A percentile compares a stretch with the other conserved stretches of the same genome.
These are phyloP conservation scores for Capitulum mitella DNA, from an alignment of 2,888 invertebrate genomes.

Conservation along the genomic window DNA sequence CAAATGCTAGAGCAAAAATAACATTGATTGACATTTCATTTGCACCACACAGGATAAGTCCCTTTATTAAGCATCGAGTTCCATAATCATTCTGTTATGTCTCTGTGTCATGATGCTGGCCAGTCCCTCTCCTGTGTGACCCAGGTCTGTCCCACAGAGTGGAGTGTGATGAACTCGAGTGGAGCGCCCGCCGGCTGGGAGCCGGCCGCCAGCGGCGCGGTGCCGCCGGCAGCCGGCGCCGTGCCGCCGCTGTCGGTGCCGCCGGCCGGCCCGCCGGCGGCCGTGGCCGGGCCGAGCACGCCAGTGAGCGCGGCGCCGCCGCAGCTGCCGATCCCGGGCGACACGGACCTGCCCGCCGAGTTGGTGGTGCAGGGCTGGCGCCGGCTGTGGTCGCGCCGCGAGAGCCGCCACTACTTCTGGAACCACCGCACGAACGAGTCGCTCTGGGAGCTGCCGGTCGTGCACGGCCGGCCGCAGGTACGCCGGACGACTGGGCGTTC, in stretches of 20 bases:
- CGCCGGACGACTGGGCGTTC: too few relatives aligned
- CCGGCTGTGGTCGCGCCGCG: conserved; percentile 92
- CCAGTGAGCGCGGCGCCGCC: background rate
- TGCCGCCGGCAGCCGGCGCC: conserved; percentile 1
- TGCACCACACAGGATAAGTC: too few relatives aligned
- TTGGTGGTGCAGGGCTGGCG: conserved; percentile 86
- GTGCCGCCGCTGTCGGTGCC: background rate
- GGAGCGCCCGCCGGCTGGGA: conserved; percentile 30
- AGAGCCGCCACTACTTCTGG: conserved; percentile 93
- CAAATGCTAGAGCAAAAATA: too few relatives aligned
- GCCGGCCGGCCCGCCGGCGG: conserved; percentile 15
- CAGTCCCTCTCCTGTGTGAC: too few relatives aligned
- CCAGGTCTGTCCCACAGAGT: too few relatives aligned
- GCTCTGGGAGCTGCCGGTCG: conserved; percentile 89
- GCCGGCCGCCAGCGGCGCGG: conserved; percentile 25
- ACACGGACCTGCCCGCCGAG: conserved; percentile 55
- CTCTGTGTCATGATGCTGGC: too few relatives aligned
- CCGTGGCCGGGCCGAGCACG: conserved; percentile 3
- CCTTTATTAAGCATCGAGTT: too few relatives aligned
- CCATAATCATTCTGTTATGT: too few relatives aligned
- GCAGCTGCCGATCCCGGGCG: conserved; percentile 38
- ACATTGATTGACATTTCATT: too few relatives aligned
- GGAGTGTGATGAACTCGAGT: background rate
- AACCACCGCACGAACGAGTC: conserved; percentile 92
- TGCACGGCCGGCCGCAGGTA: conserved; percentile 38